These are phyloP conservation scores for Nudaria mundana DNA, from an alignment of 2,888 invertebrate species.

Conservation along the genomic window DNA sequence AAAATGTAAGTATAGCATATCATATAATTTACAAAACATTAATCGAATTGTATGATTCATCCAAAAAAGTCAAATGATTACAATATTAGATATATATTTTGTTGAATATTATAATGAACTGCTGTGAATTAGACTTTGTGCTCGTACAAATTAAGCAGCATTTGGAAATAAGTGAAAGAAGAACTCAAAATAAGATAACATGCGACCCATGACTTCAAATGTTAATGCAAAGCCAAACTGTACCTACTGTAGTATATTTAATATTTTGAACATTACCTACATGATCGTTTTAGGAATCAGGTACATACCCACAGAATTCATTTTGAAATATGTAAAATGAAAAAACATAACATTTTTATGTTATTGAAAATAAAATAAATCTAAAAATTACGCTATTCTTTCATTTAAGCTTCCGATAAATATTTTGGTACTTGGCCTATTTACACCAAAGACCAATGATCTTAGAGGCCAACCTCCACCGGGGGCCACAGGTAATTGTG, in stretches of 20 bases:
- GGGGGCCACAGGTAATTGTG: too few relatives aligned
- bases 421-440: too few relatives aligned
- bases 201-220: slow-evolving; percentile 59
- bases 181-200: slow-evolving; percentile 57
- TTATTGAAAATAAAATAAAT: slow-evolving; percentile 82
- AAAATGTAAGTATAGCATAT: slow-evolving; percentile 72
- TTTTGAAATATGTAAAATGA: slow-evolving; percentile 78
- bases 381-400: slow-evolving; percentile 67
- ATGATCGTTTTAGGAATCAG: slow-evolving; percentile 71
- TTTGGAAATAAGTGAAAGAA: slow-evolving; percentile 80
- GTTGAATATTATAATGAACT: slow-evolving; percentile 70
- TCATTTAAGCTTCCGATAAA: too few relatives aligned
- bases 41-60: slow-evolving; percentile 60
- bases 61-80: slow-evolving; percentile 63
- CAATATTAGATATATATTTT: slow-evolving; percentile 74
- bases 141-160: slow-evolving; percentile 70
- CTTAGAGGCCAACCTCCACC: too few relatives aligned
- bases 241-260: slow-evolving; percentile 58
- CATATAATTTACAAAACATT: slow-evolving; percentile 59
- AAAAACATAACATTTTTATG: slow-evolving; percentile 82
- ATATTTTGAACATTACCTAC: slow-evolving; percentile 58
- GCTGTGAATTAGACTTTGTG: slow-evolving; percentile 69
- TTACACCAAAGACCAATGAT: too few relatives aligned
- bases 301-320: slow-evolving; percentile 72
- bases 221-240: slow-evolving; percentile 70